Conservation (phyloP, 2,797 vertebrate genomes). For the Protonibea diacanthus region DNA sequence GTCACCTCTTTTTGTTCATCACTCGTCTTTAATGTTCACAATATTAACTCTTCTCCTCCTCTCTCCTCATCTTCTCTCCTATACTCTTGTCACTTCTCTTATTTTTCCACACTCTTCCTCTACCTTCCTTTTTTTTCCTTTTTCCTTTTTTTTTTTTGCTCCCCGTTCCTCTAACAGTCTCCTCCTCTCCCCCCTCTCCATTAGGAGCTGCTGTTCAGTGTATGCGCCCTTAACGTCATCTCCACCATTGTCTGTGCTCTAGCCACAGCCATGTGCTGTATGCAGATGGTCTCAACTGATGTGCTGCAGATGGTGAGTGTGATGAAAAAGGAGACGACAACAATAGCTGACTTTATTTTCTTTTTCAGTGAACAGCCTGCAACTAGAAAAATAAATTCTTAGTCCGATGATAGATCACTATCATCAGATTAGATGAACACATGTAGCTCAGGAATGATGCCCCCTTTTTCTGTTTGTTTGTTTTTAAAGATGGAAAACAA, state of each 20-base stretch:
- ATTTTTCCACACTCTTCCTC: constrained; percentile 12
- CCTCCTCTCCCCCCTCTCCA: constrained; percentile 52
- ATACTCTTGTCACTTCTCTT: constrained; percentile 4
- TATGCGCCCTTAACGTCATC: constrained; percentile 97
- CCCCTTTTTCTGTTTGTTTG: constrained; percentile 8
- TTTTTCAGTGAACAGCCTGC: constrained; percentile 35
- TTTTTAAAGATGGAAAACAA: constrained; percentile 2
- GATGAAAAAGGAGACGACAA: constrained; percentile 16
- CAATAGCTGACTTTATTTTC: constrained; percentile 37
- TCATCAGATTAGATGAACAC: constrained; percentile 53
- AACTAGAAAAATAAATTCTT: not conserved
- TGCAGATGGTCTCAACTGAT: constrained; percentile 99
- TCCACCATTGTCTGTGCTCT: constrained; percentile 98
- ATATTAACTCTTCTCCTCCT: not conserved
- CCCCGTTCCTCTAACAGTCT: constrained; percentile 53
- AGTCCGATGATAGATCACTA: constrained; percentile 34
- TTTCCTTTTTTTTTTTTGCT: constrained; percentile 23
- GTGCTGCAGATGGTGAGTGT: constrained; percentile 97
- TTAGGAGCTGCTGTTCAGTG: constrained; percentile 98
- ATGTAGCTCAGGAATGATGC: constrained; percentile 18
- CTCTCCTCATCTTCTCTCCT: constrained; percentile 10
- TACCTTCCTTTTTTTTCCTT: constrained; percentile 2
- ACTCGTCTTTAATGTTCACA: constrained; percentile 1
- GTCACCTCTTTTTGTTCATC: not conserved
- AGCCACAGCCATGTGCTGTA: constrained; percentile 99